Base-by-base conservation (phyloP, 2,113 vertebrate genomes). In the Nematolebias whitei region DNA sequence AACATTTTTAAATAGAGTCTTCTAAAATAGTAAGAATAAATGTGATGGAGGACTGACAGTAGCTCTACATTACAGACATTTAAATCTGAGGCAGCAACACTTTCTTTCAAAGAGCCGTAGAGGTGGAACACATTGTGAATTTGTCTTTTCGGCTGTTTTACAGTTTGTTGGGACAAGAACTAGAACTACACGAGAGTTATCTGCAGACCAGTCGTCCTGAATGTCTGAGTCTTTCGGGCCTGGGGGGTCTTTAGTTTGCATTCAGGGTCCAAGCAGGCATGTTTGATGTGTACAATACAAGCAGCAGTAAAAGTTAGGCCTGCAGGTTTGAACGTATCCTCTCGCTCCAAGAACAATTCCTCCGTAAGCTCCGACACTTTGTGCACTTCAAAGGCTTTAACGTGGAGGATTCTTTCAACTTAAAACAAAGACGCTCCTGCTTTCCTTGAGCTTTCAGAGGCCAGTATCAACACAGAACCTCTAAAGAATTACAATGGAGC, bases 381-480 rank as follows among this genome's bases (percentile, higher is more conserved):
- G 85, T 89, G 89, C 67, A 85, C 90, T 91, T 93, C 90, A 93
- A 92, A 91, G 86, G 78, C 76, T 49, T 68, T 76, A 84, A 89
- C 78, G 77, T 86, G 43, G 19, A 32, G 71, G 76, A 80, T 88
- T 82, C 74, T 79, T 83, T 83, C 47, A 71, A 67, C 57, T 70
- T 89, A 85, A 90, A 91, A 91, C 88, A 86, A 90, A 90, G 84
- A 62, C 63, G 72, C 53, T 47, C 15, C 39, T 70, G 69, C 75
- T 84, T 75, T 80, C 68, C 84, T 88, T 76, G 55, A 78, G 75
- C 63, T 79, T 87, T 85, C 79, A 54, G 75, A 84, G 78, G 73
- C 71, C 75, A 79, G 76, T 66, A 84, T 84, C 76, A 83, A 78
- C 83, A 85, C 73, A 77, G 81, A 84, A 77, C 78, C 79, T 78